Percentiles rank a stretch among this genome's conserved stretches.
Evolutionary conservation across 2,113 vertebrate genomes (phyloP).

Genomic region (Aix galericulata): DNA sequence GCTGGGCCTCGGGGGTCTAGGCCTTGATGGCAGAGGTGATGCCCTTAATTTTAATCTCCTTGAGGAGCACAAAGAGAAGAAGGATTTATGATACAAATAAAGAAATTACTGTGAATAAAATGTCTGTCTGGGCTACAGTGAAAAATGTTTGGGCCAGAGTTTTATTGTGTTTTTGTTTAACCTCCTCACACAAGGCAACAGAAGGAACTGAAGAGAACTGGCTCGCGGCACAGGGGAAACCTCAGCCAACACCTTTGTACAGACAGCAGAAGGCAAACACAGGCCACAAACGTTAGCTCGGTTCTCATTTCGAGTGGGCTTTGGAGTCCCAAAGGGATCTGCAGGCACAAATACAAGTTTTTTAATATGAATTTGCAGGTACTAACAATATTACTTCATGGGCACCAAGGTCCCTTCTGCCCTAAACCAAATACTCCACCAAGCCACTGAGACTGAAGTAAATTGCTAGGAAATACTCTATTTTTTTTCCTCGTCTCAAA

Average conservation of each 20-base stretch:
- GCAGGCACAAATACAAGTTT: background rate
- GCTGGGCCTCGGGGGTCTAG: background rate
- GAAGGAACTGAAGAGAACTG: background rate
- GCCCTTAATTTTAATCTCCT: constrained; percentile 59
- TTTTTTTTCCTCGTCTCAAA: background rate
- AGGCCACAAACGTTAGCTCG: background rate
- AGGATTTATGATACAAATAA: constrained; percentile 55
- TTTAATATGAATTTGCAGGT: constrained; percentile 26
- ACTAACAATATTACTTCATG: constrained; percentile 19
- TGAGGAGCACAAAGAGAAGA: constrained; percentile 9
- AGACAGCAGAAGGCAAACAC: background rate
- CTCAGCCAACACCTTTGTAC: background rate
- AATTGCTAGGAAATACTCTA: background rate
- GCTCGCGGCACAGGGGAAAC: background rate
- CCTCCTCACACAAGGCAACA: background rate
- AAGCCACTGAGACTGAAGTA: background rate
- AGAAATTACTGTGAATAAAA: constrained; percentile 47
- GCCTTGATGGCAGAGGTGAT: constrained; percentile 24
- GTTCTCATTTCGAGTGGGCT: background rate
- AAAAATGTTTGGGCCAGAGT: constrained; percentile 25
- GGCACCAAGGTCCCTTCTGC: background rate
- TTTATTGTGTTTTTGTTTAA: constrained; percentile 59
- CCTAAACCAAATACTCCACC: constrained; percentile 29
- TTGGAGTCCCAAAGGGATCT: background rate
- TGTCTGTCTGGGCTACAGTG: constrained; percentile 11